Percentiles rank a stretch among this genome's conserved stretches.
Conservation (phyloP, 2,888 invertebrate genomes). For the Cosmorhoe ocellata region DNA sequence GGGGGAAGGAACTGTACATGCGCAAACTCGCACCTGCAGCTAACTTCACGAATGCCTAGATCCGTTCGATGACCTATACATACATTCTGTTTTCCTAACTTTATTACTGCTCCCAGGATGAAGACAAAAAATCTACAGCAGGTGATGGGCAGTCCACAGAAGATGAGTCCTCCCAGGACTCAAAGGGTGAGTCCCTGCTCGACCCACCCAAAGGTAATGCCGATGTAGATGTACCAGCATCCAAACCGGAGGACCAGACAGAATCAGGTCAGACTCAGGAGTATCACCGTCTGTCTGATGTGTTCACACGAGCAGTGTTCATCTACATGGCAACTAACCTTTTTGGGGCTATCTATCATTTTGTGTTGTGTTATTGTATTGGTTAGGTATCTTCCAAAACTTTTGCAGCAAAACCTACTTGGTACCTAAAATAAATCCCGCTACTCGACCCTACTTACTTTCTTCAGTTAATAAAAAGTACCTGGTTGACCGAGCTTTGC, state of each 20-base stretch:
- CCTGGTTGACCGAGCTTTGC: too few species aligned
- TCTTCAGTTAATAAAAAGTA: too few species aligned
- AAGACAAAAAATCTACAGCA: slow-evolving; percentile 76
- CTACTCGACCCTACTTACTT: too few species aligned
- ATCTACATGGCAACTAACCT: slow-evolving; percentile 75
- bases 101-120: slow-evolving; percentile 56
- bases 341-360: slow-evolving; percentile 43
- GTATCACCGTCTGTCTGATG: slow-evolving; percentile 31
- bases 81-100: too few species aligned
- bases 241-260: slow-evolving; percentile 43
- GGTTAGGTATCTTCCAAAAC: slow-evolving; percentile 7
- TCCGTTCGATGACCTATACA: too few species aligned
- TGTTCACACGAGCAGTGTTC: slow-evolving; percentile 54
- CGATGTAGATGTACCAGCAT: slow-evolving; percentile 69
- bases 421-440: neutral
- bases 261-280: slow-evolving; percentile 55
- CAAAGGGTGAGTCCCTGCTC: slow-evolving; percentile 72
- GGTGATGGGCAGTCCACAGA: slow-evolving; percentile 77
- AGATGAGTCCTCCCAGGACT: slow-evolving; percentile 80
- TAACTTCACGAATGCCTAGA: too few species aligned
- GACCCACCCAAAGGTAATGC: slow-evolving; percentile 65
- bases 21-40: too few species aligned
- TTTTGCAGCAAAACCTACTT: neutral
- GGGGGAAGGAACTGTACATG: too few species aligned
- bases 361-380: slow-evolving; percentile 13